A percentile compares a stretch with the other conserved stretches of the same genome.
Conservation (phyloP, 2,797 vertebrate species). For the Trematocara caparti region DNA sequence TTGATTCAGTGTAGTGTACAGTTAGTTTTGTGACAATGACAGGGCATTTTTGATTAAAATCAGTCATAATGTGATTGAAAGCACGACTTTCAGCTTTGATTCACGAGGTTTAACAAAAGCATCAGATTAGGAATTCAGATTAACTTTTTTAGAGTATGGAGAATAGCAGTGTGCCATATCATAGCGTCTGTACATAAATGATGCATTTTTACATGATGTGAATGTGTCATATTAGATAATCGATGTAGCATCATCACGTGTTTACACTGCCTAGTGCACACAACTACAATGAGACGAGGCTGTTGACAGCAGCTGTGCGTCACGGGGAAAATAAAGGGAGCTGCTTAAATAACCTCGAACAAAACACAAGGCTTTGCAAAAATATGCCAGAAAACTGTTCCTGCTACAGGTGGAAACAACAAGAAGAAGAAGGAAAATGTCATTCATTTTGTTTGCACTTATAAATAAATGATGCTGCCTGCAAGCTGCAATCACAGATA, state of each 20-base stretch:
- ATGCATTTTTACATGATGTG: background rate
- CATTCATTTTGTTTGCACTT: background rate
- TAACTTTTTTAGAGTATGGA: background rate
- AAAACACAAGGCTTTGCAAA: background rate
- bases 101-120: background rate
- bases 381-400: background rate
- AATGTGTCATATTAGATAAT: background rate
- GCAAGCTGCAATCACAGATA: background rate
- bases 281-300: background rate
- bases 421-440: background rate
- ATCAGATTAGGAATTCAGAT: background rate
- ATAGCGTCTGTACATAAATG: background rate
- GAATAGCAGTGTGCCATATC: background rate
- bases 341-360: background rate
- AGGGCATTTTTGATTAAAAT: background rate
- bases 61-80: background rate
- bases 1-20: background rate
- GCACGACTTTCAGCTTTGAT: fast-evolving
- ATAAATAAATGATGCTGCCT: background rate
- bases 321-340: background rate
- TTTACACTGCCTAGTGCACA: background rate
- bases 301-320: background rate
- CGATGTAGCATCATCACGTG: fast-evolving
- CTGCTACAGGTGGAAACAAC: background rate
- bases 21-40: background rate